Base-by-base conservation (phyloP, 1,140 invertebrate genomes). In the Drosophila tani region DNA sequence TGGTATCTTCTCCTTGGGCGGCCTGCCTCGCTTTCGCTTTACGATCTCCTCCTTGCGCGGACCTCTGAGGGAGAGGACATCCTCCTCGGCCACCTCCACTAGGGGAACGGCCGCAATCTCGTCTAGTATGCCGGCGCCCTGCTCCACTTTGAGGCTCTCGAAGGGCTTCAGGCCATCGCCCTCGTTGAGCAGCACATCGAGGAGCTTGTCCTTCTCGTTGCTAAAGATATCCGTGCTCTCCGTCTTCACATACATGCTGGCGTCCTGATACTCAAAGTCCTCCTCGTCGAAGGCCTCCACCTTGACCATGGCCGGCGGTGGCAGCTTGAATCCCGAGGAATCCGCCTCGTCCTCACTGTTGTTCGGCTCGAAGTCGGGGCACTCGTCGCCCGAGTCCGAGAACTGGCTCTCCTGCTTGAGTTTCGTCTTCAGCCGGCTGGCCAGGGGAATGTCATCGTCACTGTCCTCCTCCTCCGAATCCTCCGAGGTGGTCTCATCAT, bases 71-170 rank as follows among this genome's bases (percentile, higher is more conserved):
- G 79, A 68, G n/a, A 92, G 60, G 15, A 86, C 85, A 77, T 92
- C 91, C 55, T 88, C 91, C 47, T 86, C 82, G 38, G 78, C 65
- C 11, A 73, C 50, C 51, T 86, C 73, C 41, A 51, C 69, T 21
- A 92, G 60, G n/a, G 82, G 84, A 21, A 92, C 83, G 5, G 88
- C 79, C 27, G 91, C 91, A 17, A 88, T 91, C 41, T 92, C 91
- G 38, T 92, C 79, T 3, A 92, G 49, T 21, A 91, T 87, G 12
- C 81, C 85, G 21, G 74, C 70, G 9, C 69, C 78, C 43, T 90
- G 90, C 27, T 91, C 87, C 49, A 91, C 81, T 24, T 91, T 91
- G 3, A 91, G 49, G 40, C 65, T 82, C 32, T 81, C 79, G 43
- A 85, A 91, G 15, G 88, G 80, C 38, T 88, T 90, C 0, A 81